These are phyloP conservation scores for Bombus waltoni DNA, from an alignment of 1,140 invertebrate genomes.

Conservation along the genomic window DNA sequence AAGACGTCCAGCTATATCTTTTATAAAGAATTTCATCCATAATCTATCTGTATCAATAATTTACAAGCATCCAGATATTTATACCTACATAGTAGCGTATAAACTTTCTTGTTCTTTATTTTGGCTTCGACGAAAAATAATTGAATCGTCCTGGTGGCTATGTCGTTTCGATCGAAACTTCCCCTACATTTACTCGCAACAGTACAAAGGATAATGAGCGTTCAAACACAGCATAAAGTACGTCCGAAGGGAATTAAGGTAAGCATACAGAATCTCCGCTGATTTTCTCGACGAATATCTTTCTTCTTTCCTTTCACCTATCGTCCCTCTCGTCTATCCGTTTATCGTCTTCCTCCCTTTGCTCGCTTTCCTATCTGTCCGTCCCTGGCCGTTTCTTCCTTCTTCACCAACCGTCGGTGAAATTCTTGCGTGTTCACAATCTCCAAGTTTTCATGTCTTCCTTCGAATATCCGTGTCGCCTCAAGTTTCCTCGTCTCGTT, in stretches of 20 bases:
- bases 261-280: constrained; percentile 29
- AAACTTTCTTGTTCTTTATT: too few relatives aligned
- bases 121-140: not conserved
- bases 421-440: constrained; percentile 79
- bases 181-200: not conserved
- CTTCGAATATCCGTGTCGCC: constrained; percentile 70
- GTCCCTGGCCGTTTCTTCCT: not conserved
- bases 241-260: constrained; percentile 25
- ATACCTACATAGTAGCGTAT: too few relatives aligned
- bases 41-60: too few relatives aligned
- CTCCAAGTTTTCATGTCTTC: constrained; percentile 81
- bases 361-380: not conserved
- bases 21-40: too few relatives aligned
- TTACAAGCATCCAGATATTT: too few relatives aligned
- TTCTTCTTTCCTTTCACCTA: constrained; percentile 28
- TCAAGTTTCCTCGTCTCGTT: constrained; percentile 65
- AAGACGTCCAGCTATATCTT: too few relatives aligned
- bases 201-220: constrained; percentile 38
- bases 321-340: not conserved
- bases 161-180: not conserved
- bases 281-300: not conserved
- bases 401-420: constrained; percentile 42
- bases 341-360: not conserved
- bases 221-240: constrained; percentile 39
- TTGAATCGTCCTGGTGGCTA: constrained; percentile 25